These are phyloP conservation scores for Pseudonaja textilis DNA, from an alignment of 2,113 vertebrate species.

Conservation along the genomic window DNA sequence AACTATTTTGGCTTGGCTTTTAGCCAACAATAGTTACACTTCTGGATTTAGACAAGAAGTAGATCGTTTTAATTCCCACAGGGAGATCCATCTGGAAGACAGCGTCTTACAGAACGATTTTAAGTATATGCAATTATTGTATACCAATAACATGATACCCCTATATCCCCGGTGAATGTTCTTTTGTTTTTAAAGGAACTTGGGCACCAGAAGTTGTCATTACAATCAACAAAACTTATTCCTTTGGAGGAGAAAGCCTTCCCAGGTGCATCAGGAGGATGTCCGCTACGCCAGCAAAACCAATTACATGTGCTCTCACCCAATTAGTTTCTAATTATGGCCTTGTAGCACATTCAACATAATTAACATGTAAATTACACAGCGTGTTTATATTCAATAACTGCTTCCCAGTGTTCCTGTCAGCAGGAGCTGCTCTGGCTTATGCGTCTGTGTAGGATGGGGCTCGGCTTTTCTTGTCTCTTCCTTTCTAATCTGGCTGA, in stretches of 20 bases:
- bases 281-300: constrained; percentile 61
- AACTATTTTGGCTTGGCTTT: neutral
- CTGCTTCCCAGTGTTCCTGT: constrained; percentile 48
- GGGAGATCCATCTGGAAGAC: neutral
- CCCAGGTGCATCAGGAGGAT: constrained; percentile 68
- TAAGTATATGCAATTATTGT: neutral
- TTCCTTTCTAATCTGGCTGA: constrained; percentile 42
- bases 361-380: constrained; percentile 83
- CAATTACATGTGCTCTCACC: constrained; percentile 75
- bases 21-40: neutral
- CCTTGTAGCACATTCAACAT: constrained; percentile 73
- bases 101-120: neutral
- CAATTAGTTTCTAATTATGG: constrained; percentile 82
- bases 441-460: constrained; percentile 37
- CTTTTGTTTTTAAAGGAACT: neutral
- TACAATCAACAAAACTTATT: constrained; percentile 12
- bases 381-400: constrained; percentile 79
- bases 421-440: constrained; percentile 13
- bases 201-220: neutral
- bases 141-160: neutral
- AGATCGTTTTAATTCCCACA: neutral
- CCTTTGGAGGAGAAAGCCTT: neutral
- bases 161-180: neutral
- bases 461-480: constrained; percentile 12
- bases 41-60: neutral